Evolutionary conservation across 2,113 vertebrate genomes (phyloP).

Genomic region (Prietella phreatophila): DNA sequence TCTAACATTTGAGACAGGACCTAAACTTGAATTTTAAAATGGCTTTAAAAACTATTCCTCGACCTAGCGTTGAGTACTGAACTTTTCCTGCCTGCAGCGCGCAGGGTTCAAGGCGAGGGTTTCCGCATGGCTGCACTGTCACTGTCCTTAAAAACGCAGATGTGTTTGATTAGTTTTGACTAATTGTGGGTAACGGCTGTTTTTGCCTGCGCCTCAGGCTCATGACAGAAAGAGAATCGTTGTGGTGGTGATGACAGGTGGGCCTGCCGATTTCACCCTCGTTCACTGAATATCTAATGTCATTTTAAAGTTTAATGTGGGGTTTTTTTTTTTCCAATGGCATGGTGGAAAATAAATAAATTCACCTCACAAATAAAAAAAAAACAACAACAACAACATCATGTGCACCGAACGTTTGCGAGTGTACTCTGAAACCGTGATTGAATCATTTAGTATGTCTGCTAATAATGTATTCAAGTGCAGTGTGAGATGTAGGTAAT

Average conservation of each 20-base stretch:
- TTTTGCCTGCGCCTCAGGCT: background rate
- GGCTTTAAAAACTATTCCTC: background rate
- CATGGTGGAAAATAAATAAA: constrained; percentile 24
- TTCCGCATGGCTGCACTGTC: background rate
- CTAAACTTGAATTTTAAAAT: too few species aligned
- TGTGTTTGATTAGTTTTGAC: background rate
- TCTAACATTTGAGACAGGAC: background rate
- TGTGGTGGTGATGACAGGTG: constrained; percentile 12
- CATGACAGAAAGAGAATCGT: background rate
- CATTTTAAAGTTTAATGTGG: constrained; percentile 23
- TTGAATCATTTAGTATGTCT: background rate
- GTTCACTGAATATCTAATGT: constrained; percentile 20
- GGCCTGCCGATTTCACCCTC: background rate
- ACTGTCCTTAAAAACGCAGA: background rate
- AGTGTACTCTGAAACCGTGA: background rate
- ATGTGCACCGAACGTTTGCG: background rate
- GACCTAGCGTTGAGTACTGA: background rate
- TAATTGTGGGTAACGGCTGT: background rate
- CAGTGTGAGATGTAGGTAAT: background rate
- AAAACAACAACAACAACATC: too few species aligned
- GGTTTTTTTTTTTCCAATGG: background rate
- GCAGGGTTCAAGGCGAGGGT: background rate
- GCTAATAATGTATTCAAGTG: background rate
- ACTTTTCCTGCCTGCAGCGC: background rate
- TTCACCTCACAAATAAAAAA: background rate